Evolutionary conservation across 2,113 vertebrate genomes (phyloP).

Genomic region (Ceyx margarethae): DNA sequence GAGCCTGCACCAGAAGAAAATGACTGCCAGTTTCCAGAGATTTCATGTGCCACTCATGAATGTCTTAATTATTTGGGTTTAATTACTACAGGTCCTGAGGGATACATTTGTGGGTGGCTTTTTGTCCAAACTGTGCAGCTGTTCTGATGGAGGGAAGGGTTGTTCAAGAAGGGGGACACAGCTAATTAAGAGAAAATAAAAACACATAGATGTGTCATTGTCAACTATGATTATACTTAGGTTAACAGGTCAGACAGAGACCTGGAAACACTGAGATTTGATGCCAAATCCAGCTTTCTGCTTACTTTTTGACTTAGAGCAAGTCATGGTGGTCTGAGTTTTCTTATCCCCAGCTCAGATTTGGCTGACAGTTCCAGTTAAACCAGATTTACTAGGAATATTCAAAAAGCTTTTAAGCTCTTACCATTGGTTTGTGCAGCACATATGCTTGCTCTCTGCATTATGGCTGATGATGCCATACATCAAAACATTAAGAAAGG

Average conservation of each 20-base stretch:
- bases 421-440: not conserved
- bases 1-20: not conserved
- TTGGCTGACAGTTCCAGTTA: not conserved
- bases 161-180: not conserved
- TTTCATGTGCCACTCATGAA: not conserved
- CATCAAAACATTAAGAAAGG: not conserved
- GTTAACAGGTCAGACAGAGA: not conserved
- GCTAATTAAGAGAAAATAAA: not conserved
- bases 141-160: not conserved
- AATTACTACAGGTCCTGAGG: not conserved
- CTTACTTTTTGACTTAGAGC: not conserved
- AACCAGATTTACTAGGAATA: not conserved
- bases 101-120: not conserved
- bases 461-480: not conserved
- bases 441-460: not conserved
- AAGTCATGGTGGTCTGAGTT: not conserved
- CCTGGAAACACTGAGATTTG: not conserved
- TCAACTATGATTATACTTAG: not conserved
- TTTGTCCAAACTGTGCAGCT: not conserved
- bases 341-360: not conserved
- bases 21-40: not conserved
- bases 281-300: not conserved
- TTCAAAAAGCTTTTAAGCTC: not conserved
- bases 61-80: conserved; percentile 3
- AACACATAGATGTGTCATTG: not conserved